These are phyloP conservation scores for Furnarius figulus DNA, from an alignment of 2,113 vertebrate genomes.

Conservation along the genomic window DNA sequence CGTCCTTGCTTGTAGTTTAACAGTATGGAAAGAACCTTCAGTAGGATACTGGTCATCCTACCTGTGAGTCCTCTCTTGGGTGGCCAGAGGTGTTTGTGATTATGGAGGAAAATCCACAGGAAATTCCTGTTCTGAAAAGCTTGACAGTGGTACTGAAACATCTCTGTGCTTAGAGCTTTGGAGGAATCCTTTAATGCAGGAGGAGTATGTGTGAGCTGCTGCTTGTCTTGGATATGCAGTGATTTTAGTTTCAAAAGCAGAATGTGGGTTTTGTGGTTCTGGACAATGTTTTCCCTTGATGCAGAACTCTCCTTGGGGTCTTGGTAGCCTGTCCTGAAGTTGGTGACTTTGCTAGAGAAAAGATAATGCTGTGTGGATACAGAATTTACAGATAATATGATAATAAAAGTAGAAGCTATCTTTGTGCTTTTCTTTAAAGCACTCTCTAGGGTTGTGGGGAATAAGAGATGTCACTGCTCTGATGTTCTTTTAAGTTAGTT, in stretches of 20 bases:
- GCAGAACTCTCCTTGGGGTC: neutral
- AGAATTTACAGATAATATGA: neutral
- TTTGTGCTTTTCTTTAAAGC: neutral
- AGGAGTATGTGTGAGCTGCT: neutral
- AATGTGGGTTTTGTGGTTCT: neutral
- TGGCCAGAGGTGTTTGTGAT: neutral
- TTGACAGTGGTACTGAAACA: neutral
- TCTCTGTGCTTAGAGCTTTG: rapidly evolving
- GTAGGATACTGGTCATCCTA: neutral
- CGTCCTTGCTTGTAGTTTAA: neutral
- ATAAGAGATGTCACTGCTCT: neutral
- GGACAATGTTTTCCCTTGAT: neutral
- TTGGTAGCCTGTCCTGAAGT: neutral
- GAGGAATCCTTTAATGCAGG: neutral
- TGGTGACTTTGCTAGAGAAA: neutral
- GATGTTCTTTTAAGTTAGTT: neutral
- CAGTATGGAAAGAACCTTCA: neutral
- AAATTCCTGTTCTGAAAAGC: neutral
- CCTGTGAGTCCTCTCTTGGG: neutral
- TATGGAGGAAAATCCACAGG: neutral
- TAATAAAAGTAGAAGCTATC: neutral
- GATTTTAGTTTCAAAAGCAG: neutral
- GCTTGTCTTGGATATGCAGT: neutral
- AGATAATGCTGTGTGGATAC: neutral
- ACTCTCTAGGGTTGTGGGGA: rapidly evolving